Evolutionary conservation across 2,113 vertebrate species (phyloP).

Genomic region (Anhinga anhinga): DNA sequence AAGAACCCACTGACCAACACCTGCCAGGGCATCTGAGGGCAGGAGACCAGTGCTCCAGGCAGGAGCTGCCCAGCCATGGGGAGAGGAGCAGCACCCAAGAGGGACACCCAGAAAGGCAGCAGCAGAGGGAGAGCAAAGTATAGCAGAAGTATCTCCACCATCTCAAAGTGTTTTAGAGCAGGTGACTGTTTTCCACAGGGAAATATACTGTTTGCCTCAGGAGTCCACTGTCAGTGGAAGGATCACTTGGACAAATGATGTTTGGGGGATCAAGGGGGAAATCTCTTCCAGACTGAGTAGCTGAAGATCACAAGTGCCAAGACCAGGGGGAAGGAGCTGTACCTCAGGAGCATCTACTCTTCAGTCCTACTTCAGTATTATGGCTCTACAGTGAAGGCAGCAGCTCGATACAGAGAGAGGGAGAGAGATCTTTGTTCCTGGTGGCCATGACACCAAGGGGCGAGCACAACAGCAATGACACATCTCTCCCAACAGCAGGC

Average conservation of each 20-base stretch:
- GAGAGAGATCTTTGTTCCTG: neutral
- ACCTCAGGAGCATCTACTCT: neutral
- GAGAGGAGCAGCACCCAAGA: neutral
- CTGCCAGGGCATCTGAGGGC: neutral
- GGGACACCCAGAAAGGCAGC: neutral
- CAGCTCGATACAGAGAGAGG: neutral
- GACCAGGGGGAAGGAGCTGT: neutral
- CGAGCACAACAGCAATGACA: neutral
- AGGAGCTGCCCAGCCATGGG: neutral
- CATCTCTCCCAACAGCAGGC: neutral
- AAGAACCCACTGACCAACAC: neutral
- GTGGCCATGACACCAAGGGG: neutral
- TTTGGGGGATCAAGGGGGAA: neutral
- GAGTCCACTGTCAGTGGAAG: neutral
- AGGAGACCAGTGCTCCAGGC: neutral
- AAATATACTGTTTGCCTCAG: neutral
- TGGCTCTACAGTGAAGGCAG: neutral
- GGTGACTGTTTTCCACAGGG: neutral
- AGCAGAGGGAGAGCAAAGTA: neutral
- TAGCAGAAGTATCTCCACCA: neutral
- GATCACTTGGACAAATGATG: neutral
- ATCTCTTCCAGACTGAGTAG: neutral
- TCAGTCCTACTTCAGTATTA: neutral
- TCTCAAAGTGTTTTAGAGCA: neutral
- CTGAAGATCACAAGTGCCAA: neutral